phyloP scores from a whole-genome alignment of 2,113 vertebrate species.

The Strigops habroptila region DNA sequence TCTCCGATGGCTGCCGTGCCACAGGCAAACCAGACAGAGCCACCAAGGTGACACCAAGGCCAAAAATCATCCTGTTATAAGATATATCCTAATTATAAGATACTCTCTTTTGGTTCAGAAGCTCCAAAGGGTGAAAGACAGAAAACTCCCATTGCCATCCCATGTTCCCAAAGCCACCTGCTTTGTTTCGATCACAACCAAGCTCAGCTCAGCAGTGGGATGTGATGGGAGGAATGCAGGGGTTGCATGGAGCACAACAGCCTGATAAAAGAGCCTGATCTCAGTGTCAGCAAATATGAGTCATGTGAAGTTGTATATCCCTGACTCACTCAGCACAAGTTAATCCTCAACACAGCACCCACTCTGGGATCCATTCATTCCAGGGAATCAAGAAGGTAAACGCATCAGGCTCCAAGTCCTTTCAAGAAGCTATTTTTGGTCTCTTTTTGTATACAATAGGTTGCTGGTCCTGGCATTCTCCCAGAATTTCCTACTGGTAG shows the following conservation, averaged over 20 bases:
- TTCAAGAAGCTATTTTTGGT: background rate
- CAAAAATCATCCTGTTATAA: background rate
- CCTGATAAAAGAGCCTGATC: background rate
- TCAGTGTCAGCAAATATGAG: background rate
- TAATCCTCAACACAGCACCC: background rate
- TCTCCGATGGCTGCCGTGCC: background rate
- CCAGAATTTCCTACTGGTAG: background rate
- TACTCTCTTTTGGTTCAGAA: background rate
- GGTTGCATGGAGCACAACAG: background rate
- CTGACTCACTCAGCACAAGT: background rate
- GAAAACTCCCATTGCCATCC: background rate
- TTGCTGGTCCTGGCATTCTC: background rate
- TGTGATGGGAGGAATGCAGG: background rate
- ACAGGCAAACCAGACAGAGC: background rate
- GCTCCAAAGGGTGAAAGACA: background rate
- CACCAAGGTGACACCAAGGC: background rate
- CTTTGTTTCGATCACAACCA: background rate
- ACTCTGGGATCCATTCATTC: background rate
- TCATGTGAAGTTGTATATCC: fast-evolving
- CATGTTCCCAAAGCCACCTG: background rate
- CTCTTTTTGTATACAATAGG: background rate
- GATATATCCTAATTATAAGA: background rate
- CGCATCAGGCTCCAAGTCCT: background rate
- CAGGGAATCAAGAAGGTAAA: background rate
- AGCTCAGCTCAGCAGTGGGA: background rate